phyloP scores from a whole-genome alignment of 2,113 vertebrate genomes.

The Trichechus manatus region DNA sequence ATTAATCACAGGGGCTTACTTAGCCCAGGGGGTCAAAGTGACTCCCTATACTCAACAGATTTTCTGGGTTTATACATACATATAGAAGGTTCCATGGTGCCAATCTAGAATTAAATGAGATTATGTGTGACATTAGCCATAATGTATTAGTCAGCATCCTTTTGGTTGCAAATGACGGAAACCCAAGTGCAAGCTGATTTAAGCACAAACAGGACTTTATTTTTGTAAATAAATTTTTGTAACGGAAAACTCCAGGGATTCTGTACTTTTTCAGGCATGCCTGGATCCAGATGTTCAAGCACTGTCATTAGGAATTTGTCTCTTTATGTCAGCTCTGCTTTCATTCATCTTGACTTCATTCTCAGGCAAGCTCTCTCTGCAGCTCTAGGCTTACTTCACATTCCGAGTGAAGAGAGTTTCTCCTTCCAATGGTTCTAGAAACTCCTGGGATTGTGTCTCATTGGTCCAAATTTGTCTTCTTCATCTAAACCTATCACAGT shows the following conservation, averaged over 20 bases:
- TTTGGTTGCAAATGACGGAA: slow-evolving; percentile 54
- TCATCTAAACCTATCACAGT: background rate
- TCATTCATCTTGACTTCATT: slow-evolving; percentile 24
- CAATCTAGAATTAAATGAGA: slow-evolving; percentile 59
- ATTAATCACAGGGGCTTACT: background rate
- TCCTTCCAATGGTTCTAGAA: slow-evolving; percentile 21
- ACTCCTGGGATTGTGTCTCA: slow-evolving; percentile 5
- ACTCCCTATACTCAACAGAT: background rate
- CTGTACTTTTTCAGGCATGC: background rate
- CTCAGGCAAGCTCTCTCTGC: background rate
- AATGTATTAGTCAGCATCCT: background rate
- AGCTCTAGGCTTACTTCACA: background rate
- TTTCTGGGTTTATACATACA: background rate
- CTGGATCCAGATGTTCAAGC: slow-evolving; percentile 2
- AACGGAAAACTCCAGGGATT: background rate
- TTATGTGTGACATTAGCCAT: slow-evolving; percentile 3
- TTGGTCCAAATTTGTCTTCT: background rate
- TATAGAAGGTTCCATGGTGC: slow-evolving; percentile 1
- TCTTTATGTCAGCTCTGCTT: background rate
- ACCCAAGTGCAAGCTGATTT: slow-evolving; percentile 16
- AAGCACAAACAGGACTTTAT: slow-evolving; percentile 38
- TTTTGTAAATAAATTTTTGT: too few species aligned
- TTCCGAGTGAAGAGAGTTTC: background rate
- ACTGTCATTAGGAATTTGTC: background rate
- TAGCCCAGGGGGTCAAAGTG: background rate